Evolutionary conservation across 2,888 invertebrate species (phyloP).

Genomic region (Pterobdella sp.): DNA sequence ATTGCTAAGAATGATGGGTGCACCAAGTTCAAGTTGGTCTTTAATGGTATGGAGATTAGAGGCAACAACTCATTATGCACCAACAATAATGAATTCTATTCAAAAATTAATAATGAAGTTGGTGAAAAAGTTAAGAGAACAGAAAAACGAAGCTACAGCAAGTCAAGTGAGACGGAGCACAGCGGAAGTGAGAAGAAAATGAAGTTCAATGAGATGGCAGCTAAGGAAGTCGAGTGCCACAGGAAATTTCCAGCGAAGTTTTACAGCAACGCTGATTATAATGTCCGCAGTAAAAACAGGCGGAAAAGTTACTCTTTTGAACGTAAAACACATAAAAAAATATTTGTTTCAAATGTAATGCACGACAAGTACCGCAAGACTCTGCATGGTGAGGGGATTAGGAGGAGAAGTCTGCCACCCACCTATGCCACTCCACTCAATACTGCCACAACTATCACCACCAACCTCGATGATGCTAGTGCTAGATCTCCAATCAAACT

Average conservation of each 20-base stretch:
- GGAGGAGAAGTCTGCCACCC: no score
- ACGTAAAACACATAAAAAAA: conserved; percentile 36
- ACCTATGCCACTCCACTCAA: no score
- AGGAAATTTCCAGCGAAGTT: not conserved
- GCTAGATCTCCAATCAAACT: not conserved
- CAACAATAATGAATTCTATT: not conserved
- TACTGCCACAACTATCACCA: no score
- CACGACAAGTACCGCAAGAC: no score
- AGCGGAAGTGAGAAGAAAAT: not conserved
- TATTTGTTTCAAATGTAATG: not conserved
- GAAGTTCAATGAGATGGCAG: not conserved
- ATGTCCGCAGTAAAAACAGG: not conserved
- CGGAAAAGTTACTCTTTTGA: conserved; percentile 40
- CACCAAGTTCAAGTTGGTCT: conserved; percentile 8
- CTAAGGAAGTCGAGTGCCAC: no score
- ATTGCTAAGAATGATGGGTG: not conserved
- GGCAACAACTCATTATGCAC: not conserved
- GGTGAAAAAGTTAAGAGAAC: not conserved
- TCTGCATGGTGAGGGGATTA: no score
- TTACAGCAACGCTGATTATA: not conserved
- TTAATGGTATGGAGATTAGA: not conserved
- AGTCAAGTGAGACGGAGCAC: not conserved
- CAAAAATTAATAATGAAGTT: not conserved
- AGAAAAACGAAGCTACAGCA: not conserved
- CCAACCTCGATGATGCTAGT: not conserved